phyloP scores from a whole-genome alignment of 2,113 vertebrate species.

The Genyomyrus donnyi region DNA sequence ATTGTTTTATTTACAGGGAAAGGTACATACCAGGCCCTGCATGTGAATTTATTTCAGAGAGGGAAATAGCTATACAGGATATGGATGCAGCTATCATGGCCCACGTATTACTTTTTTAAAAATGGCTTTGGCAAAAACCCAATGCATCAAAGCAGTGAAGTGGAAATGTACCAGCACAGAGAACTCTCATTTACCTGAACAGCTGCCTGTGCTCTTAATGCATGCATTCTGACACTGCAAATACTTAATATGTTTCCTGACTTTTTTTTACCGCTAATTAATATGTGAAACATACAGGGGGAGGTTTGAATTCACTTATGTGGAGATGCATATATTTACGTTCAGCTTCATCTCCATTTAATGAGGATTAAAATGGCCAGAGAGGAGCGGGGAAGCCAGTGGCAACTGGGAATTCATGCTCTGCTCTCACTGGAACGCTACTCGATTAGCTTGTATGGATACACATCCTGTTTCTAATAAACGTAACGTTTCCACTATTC shows the following conservation, averaged over 20 bases:
- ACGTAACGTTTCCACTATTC: conserved; percentile 21
- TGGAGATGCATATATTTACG: background rate
- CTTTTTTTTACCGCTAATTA: background rate
- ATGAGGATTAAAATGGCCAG: background rate
- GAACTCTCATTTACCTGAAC: conserved; percentile 5
- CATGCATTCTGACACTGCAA: background rate
- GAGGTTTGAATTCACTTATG: background rate
- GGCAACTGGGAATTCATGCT: background rate
- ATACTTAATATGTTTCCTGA: background rate
- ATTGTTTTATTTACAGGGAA: background rate
- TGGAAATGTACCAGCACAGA: background rate
- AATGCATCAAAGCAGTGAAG: conserved; percentile 9
- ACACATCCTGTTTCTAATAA: conserved; percentile 15
- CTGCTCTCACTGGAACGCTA: background rate
- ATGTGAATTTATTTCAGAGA: conserved; percentile 1
- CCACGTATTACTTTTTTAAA: conserved; percentile 4
- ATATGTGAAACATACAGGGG: background rate
- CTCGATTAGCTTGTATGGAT: background rate
- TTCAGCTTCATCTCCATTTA: background rate
- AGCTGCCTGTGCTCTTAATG: conserved; percentile 3
- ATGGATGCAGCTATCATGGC: background rate
- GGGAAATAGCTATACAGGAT: background rate
- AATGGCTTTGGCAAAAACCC: conserved; percentile 12
- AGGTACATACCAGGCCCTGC: background rate
- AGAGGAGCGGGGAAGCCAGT: background rate